Conservation (phyloP, 2,113 vertebrate species). For the Tretioscincus oriximinensis region DNA sequence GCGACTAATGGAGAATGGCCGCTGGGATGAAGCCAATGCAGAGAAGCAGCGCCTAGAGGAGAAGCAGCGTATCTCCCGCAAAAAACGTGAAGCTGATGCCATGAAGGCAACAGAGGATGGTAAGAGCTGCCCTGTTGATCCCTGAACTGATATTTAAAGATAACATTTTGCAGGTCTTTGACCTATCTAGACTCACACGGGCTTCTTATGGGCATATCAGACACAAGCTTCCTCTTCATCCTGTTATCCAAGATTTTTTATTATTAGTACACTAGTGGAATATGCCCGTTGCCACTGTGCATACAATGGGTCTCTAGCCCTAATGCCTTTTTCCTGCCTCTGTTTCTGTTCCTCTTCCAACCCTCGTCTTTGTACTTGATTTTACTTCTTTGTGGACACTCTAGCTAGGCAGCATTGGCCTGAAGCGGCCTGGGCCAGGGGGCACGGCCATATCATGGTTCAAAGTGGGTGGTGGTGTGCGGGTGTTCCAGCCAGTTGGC, state of each 20-base stretch:
- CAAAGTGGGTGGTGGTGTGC: too few relatives aligned
- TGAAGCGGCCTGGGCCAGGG: too few relatives aligned
- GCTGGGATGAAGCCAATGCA: slow-evolving; percentile 92
- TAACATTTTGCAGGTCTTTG: not conserved
- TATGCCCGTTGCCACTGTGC: too few relatives aligned
- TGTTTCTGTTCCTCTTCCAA: too few relatives aligned
- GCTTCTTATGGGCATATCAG: not conserved
- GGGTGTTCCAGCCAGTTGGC: too few relatives aligned
- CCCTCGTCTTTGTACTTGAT: too few relatives aligned
- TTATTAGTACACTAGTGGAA: not conserved
- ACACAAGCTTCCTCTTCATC: not conserved
- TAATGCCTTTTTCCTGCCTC: too few relatives aligned
- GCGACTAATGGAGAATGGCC: slow-evolving; percentile 91
- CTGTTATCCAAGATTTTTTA: not conserved
- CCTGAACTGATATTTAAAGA: not conserved
- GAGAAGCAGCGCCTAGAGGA: slow-evolving; percentile 96
- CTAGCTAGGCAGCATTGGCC: too few relatives aligned
- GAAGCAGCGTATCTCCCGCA: slow-evolving; percentile 85
- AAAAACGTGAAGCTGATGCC: slow-evolving; percentile 84
- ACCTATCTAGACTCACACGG: not conserved
- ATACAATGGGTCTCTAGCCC: too few relatives aligned
- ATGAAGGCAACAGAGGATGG: slow-evolving; percentile 79
- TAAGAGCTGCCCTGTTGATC: slow-evolving; percentile 34
- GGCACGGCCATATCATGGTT: too few relatives aligned
- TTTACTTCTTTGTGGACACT: too few relatives aligned